phyloP scores from a whole-genome alignment of 1,140 invertebrate genomes.

The Pantala flavescens region DNA sequence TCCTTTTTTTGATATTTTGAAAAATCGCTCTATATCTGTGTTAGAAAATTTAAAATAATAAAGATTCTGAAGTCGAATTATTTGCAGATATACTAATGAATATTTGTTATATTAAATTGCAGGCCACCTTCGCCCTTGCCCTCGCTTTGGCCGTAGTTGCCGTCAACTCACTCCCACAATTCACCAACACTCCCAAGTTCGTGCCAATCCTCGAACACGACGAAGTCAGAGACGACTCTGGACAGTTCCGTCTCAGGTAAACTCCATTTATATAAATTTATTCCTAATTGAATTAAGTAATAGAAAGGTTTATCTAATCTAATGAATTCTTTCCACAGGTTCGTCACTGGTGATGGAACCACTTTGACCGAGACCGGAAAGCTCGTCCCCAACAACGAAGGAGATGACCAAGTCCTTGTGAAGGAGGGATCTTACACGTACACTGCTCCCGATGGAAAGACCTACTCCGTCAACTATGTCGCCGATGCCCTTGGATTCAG shows the following conservation, averaged over 20 bases:
- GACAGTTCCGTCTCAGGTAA: background rate
- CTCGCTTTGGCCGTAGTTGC: no score
- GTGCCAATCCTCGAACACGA: background rate
- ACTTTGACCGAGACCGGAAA: background rate
- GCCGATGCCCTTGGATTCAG: conserved; percentile 28
- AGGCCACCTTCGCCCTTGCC: no score
- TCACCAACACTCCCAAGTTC: background rate
- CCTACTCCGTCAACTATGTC: conserved; percentile 27
- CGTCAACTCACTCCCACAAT: no score
- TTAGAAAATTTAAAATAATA: no score
- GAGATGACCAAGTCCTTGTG: background rate
- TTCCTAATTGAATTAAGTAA: no score
- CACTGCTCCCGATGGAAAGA: conserved; percentile 19
- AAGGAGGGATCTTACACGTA: conserved; percentile 24
- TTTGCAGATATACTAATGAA: no score
- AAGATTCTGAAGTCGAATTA: no score
- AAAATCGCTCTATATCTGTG: no score
- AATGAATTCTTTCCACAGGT: background rate
- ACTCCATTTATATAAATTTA: no score
- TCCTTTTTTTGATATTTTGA: no score
- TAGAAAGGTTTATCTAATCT: no score
- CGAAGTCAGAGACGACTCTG: background rate
- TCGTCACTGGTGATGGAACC: background rate
- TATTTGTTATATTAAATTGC: no score
- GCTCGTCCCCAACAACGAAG: background rate